Conservation (phyloP, 2,888 invertebrate species). For the Eumacrocentrus americanus region DNA sequence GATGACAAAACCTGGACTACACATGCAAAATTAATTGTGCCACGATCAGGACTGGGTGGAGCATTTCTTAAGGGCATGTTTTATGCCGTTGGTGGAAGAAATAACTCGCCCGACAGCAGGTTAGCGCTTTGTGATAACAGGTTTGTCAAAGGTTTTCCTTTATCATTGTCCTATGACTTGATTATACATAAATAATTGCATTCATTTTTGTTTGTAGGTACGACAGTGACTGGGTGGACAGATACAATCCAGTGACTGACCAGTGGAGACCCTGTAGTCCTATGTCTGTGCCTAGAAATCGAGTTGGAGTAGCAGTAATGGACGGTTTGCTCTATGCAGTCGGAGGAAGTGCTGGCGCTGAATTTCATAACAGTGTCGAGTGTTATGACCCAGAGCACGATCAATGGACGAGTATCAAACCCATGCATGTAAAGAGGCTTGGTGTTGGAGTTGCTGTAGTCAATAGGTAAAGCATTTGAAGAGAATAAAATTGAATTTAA, state of each 20-base stretch:
- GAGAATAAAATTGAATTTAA: background rate
- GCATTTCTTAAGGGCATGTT: conserved; percentile 87
- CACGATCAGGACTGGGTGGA: conserved; percentile 86
- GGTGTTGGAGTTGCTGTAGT: conserved; percentile 83
- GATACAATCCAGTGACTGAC: conserved; percentile 84
- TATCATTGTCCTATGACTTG: background rate
- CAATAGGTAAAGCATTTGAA: conserved; percentile 66
- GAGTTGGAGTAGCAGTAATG: conserved; percentile 93
- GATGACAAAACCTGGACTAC: conserved; percentile 85
- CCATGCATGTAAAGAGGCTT: conserved; percentile 78
- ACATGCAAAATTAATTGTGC: conserved; percentile 82
- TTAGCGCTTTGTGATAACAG: conserved; percentile 54
- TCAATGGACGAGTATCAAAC: conserved; percentile 76
- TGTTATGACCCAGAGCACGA: conserved; percentile 89
- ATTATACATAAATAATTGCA: background rate
- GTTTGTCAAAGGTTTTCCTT: too few species aligned
- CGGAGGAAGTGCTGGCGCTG: conserved; percentile 86
- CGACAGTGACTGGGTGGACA: conserved; percentile 87
- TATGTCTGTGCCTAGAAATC: conserved; percentile 86
- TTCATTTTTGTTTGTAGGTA: too few species aligned
- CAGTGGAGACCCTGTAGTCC: conserved; percentile 87
- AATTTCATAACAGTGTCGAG: conserved; percentile 88
- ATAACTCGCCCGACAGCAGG: conserved; percentile 85
- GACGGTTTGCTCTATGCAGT: conserved; percentile 90
- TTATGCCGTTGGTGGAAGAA: conserved; percentile 91